phyloP scores from a whole-genome alignment of 2,113 vertebrate species.

The Chauna torquata region DNA sequence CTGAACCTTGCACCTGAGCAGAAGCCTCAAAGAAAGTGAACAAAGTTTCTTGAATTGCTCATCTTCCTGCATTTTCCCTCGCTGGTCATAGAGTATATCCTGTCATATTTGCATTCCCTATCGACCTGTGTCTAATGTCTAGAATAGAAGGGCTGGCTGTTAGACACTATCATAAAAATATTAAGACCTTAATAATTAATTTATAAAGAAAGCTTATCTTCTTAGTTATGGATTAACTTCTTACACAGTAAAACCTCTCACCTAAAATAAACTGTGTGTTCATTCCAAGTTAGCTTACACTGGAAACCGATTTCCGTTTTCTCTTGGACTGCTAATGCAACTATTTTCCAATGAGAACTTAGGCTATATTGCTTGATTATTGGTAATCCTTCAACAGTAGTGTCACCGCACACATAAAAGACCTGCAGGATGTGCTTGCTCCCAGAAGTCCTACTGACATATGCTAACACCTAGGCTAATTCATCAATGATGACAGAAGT shows the following conservation, averaged over 20 bases:
- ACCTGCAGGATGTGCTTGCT: neutral
- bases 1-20: fast-evolving
- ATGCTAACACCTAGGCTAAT: neutral
- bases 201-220: neutral
- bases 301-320: neutral
- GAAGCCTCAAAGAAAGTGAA: neutral
- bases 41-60: neutral
- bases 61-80: neutral
- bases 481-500: neutral
- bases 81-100: neutral
- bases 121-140: neutral
- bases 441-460: neutral
- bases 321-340: neutral
- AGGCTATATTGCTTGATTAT: neutral
- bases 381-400: neutral
- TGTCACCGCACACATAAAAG: neutral
- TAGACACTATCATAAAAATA: neutral
- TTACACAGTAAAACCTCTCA: neutral
- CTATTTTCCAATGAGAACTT: neutral
- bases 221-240: neutral
- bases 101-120: neutral
- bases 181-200: neutral
- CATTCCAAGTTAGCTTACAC: neutral
- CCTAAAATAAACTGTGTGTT: neutral
- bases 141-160: neutral